phyloP scores from a whole-genome alignment of 1,140 invertebrate genomes.

The Trypoxylus dichotomus region DNA sequence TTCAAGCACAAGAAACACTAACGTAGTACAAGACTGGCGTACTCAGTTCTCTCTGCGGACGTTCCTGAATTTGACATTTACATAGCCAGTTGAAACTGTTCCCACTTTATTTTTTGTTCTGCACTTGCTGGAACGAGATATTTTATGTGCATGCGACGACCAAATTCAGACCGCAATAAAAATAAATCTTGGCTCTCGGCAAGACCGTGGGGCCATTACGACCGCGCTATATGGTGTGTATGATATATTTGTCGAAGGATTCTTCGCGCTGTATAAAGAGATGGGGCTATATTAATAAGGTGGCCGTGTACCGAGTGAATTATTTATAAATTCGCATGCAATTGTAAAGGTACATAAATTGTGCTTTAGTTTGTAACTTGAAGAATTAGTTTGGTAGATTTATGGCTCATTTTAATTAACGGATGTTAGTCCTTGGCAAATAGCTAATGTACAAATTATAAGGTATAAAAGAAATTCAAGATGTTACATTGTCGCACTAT shows the following conservation, averaged over 20 bases:
- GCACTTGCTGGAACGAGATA: conserved; percentile 1
- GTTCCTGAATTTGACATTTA: conserved; percentile 5
- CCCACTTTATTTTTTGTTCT: conserved; percentile 8
- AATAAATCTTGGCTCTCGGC: conserved; percentile 16
- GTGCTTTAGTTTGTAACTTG: no score
- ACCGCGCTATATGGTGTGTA: conserved; percentile 5
- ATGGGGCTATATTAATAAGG: neutral
- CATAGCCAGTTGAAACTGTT: conserved; percentile 16
- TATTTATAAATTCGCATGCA: neutral
- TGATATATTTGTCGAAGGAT: conserved; percentile 14
- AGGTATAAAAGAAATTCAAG: no score
- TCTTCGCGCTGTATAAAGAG: conserved; percentile 10
- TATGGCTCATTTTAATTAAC: no score
- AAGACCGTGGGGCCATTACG: conserved; percentile 4
- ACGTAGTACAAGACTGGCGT: neutral
- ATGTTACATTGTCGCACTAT: no score
- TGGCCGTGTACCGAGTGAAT: neutral
- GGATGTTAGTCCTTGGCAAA: no score
- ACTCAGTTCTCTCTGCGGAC: neutral
- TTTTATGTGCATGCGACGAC: conserved; percentile 18
- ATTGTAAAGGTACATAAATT: neutral
- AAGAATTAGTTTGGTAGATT: no score
- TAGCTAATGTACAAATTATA: no score
- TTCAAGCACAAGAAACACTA: neutral
- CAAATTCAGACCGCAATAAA: conserved; percentile 22